A percentile compares a stretch with the other conserved stretches of the same genome.
These are phyloP conservation scores for Sycophila sp. DNA, from an alignment of 1,140 invertebrate genomes.

Conservation along the genomic window DNA sequence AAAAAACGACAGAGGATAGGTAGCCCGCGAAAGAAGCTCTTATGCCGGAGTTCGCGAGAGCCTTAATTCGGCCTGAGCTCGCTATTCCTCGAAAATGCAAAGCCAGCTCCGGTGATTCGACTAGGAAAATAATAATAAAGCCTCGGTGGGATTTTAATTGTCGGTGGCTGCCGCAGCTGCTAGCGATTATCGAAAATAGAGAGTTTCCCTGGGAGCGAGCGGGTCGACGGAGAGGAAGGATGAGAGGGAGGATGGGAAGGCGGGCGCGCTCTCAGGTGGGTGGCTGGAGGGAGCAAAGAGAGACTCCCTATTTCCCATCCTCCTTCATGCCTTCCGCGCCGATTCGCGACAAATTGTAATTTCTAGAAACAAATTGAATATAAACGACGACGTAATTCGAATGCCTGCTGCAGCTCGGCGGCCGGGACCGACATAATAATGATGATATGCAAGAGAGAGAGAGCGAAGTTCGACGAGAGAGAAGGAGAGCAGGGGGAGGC, in stretches of 20 bases:
- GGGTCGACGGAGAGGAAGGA: not conserved
- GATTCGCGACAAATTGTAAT: slow-evolving; percentile 62
- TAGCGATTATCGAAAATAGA: slow-evolving; percentile 34
- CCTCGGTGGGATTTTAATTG: slow-evolving; percentile 29
- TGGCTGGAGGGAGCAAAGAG: not conserved
- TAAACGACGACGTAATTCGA: slow-evolving; percentile 61
- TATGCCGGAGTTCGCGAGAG: too few relatives aligned
- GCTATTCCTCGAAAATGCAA: too few relatives aligned
- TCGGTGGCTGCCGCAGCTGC: slow-evolving; percentile 32
- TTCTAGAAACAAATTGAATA: slow-evolving; percentile 64
- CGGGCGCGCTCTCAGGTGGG: not conserved
- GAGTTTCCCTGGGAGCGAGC: slow-evolving; percentile 17
- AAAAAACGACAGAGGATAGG: not conserved
- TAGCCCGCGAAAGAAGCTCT: too few relatives aligned
- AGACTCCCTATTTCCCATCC: slow-evolving; percentile 36
- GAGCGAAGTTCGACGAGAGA: slow-evolving; percentile 45
- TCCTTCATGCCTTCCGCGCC: slow-evolving; percentile 49
- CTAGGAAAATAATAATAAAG: slow-evolving; percentile 29
- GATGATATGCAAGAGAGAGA: slow-evolving; percentile 50
- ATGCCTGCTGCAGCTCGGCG: slow-evolving; percentile 56
- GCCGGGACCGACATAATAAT: slow-evolving; percentile 55
- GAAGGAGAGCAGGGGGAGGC: slow-evolving; percentile 2
- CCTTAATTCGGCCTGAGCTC: too few relatives aligned
- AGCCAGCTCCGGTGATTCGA: too few relatives aligned
- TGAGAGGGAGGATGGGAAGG: not conserved